Evolutionary conservation across 2,888 invertebrate species (phyloP), one percentile per base, ranked within the genome.

Genomic region (Dryobota labecula): DNA sequence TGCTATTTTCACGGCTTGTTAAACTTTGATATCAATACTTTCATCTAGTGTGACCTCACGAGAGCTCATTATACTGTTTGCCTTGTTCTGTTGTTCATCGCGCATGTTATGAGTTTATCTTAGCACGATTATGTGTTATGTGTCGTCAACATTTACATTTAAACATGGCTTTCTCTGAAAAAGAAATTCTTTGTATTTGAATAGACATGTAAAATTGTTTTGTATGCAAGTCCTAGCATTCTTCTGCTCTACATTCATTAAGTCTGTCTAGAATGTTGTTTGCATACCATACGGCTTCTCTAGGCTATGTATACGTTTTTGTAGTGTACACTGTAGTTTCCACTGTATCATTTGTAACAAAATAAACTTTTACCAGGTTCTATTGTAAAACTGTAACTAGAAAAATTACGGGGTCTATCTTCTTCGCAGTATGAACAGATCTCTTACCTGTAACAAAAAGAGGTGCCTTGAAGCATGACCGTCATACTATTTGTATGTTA

Each of bases 11-110:
- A 81, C 74, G 76, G 81, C 73, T 83, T 78, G 84, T 85, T 83
- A 78, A 71, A 72, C 69, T 76, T 69, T 58, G 69, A 78, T 89
- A 90, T 90, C 90, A 75, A 68, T 79, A 87, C 89, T 90, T 90
- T 90, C 90, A 90, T 90, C 90, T 82, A 67, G 38, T 73, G 71
- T 86, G 85, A 89, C 89, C 89, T 86, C 86, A 79, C 82, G 79
- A 80, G 69, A 77, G 78, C 80, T 85, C 82, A 83, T 86, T 86
- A 85, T 73, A 76, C 63, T 76, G 75, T 82, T 76, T 84, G 76
- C 68, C 72, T 78, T 78, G 67, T 74, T 80, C 73, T 73, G 62
- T 80, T 77, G 75, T 80, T 69, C 75, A 77, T 74, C 73, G 71
- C 71, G 51, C 54, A 74, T 82, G 72, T 78, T 75, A 71, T 73